Conservation (phyloP, 2,888 invertebrate species). For the Dorcus parallelipipedus region DNA sequence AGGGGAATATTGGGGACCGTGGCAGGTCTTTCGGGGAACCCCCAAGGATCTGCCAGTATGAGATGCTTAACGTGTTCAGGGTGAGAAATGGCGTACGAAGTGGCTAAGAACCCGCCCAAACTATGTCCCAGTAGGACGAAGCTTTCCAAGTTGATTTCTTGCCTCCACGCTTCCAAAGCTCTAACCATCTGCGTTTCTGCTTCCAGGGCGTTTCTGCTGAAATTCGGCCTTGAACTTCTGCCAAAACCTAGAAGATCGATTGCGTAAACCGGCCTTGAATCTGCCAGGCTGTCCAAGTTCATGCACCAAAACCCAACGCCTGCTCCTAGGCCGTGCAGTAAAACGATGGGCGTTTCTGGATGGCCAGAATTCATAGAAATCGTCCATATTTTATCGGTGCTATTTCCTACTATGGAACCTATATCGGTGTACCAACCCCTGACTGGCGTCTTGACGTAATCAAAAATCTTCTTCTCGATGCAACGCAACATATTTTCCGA, state of each 20-base stretch:
- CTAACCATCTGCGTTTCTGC: conserved; percentile 88
- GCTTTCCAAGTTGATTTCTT: conserved; percentile 77
- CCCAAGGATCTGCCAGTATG: conserved; percentile 89
- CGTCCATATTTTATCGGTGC: conserved; percentile 62
- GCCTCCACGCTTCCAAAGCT: conserved; percentile 91
- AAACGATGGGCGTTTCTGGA: conserved; percentile 73
- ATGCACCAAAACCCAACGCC: conserved; percentile 91
- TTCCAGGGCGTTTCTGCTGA: conserved; percentile 70
- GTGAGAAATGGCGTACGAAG: conserved; percentile 80
- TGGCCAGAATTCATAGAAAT: conserved; percentile 57
- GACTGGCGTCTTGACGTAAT: conserved; percentile 31
- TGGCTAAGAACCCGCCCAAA: conserved; percentile 86
- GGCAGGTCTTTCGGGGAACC: conserved; percentile 61
- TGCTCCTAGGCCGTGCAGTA: conserved; percentile 90
- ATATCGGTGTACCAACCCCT: conserved; percentile 51
- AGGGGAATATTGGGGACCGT: conserved; percentile 63
- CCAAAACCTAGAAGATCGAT: conserved; percentile 87
- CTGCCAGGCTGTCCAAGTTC: conserved; percentile 78
- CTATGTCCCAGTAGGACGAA: conserved; percentile 90
- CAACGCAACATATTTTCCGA: conserved; percentile 72
- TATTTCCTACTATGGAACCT: conserved; percentile 53
- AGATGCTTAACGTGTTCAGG: conserved; percentile 85
- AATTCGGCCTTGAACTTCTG: conserved; percentile 83
- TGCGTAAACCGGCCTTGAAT: conserved; percentile 80
- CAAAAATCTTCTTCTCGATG: conserved; percentile 57